Percentiles rank a stretch among this genome's conserved stretches.
Conservation (phyloP, 2,888 invertebrate species). For the Loripinus fragilis region DNA sequence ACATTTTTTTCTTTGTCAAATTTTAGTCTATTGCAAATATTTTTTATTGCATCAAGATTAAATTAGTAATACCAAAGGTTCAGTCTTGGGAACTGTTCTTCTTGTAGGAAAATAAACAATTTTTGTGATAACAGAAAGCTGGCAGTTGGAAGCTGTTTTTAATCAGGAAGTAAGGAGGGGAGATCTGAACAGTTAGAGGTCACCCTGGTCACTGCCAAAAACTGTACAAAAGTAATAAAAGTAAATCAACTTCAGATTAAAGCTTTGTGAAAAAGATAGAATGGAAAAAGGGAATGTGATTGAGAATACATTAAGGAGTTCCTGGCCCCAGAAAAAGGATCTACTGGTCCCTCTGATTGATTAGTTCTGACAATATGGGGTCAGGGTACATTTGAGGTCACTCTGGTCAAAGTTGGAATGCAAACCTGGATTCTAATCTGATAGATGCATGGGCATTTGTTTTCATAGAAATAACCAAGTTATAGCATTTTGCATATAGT, state of each 20-base stretch:
- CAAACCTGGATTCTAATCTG: too few relatives aligned
- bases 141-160: not conserved
- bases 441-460: too few relatives aligned
- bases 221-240: slow-evolving; percentile 11
- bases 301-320: slow-evolving; percentile 3
- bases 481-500: too few relatives aligned
- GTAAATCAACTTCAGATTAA: slow-evolving; percentile 9
- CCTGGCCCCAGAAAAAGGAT: slow-evolving; percentile 3
- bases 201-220: slow-evolving; percentile 10
- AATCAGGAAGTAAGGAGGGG: not conserved
- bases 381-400: slow-evolving; percentile 7
- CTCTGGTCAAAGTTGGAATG: not conserved
- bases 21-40: too few relatives aligned
- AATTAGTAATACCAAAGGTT: too few relatives aligned
- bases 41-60: too few relatives aligned
- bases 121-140: not conserved
- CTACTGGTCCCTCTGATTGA: not conserved
- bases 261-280: slow-evolving; percentile 19
- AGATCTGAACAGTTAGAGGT: slow-evolving; percentile 6
- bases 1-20: too few relatives aligned
- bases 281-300: slow-evolving; percentile 9
- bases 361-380: not conserved
- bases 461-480: too few relatives aligned
- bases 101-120: not conserved
- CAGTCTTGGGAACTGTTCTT: too few relatives aligned